Conservation (phyloP, 2,113 vertebrate species). For the Pangasianodon hypophthalmus region DNA sequence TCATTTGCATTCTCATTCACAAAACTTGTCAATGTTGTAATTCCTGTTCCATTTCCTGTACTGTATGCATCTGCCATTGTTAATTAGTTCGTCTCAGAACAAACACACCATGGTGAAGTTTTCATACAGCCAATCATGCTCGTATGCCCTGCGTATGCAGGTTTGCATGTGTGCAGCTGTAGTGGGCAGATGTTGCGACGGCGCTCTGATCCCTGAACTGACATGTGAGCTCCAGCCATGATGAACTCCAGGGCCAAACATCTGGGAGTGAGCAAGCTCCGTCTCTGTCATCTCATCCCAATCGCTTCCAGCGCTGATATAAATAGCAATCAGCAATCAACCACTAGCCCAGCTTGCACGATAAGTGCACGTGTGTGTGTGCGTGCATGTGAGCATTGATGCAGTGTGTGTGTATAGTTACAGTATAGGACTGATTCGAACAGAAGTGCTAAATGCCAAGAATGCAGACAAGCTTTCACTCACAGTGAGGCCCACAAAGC, state of each 20-base stretch:
- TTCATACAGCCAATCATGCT: not conserved
- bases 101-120: constrained; percentile 6
- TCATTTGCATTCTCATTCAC: not conserved
- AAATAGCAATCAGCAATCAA: constrained; percentile 26
- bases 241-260: constrained; percentile 43
- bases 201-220: constrained; percentile 31
- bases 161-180: constrained; percentile 10
- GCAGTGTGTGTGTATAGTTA: not conserved
- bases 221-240: constrained; percentile 37
- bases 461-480: constrained; percentile 45
- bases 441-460: constrained; percentile 45
- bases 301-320: constrained; percentile 27
- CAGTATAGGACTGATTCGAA: constrained; percentile 65
- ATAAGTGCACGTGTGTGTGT: not conserved
- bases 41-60: not conserved
- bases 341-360: not conserved
- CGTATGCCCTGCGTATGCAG: not conserved
- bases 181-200: constrained; percentile 24
- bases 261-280: constrained; percentile 36
- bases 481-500: constrained; percentile 37
- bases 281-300: constrained; percentile 43
- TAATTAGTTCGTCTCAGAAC: constrained; percentile 8
- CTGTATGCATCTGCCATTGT: not conserved
- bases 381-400: not conserved
- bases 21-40: not conserved